These are phyloP conservation scores for Phenganax marumi DNA, from an alignment of 92 coral and sea anemone genomes.

Conservation along the genomic window DNA sequence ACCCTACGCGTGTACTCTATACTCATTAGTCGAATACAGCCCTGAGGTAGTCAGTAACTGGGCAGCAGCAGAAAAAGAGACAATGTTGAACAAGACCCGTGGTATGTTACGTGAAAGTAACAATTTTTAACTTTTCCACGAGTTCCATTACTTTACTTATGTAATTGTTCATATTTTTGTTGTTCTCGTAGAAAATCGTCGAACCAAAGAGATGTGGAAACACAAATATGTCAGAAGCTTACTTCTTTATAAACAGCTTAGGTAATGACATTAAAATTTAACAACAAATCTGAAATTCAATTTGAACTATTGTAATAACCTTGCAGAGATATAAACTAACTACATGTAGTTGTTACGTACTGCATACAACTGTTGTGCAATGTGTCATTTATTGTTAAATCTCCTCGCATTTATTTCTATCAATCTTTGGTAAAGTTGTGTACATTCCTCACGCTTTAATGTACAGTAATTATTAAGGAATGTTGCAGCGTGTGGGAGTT, in stretches of 20 bases:
- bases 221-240: conserved; percentile 7
- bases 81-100: neutral
- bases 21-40: neutral
- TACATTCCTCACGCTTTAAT: too few relatives aligned
- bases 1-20: neutral
- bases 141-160: neutral
- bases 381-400: too few relatives aligned
- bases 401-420: too few relatives aligned
- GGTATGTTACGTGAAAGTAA: neutral
- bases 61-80: neutral
- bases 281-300: too few relatives aligned
- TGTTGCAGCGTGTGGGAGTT: neutral
- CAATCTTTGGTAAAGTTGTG: too few relatives aligned
- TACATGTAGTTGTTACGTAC: too few relatives aligned
- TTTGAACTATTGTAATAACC: too few relatives aligned
- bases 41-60: neutral
- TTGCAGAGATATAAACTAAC: too few relatives aligned
- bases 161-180: neutral
- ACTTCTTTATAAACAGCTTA: neutral
- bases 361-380: too few relatives aligned
- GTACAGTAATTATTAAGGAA: neutral
- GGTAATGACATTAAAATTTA: neutral
- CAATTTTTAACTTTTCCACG: neutral
- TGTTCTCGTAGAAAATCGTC: neutral
- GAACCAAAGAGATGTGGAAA: conserved; percentile 10